These are phyloP conservation scores for Varroa destructor DNA, from an alignment of 1,140 invertebrate species.

Conservation along the genomic window DNA sequence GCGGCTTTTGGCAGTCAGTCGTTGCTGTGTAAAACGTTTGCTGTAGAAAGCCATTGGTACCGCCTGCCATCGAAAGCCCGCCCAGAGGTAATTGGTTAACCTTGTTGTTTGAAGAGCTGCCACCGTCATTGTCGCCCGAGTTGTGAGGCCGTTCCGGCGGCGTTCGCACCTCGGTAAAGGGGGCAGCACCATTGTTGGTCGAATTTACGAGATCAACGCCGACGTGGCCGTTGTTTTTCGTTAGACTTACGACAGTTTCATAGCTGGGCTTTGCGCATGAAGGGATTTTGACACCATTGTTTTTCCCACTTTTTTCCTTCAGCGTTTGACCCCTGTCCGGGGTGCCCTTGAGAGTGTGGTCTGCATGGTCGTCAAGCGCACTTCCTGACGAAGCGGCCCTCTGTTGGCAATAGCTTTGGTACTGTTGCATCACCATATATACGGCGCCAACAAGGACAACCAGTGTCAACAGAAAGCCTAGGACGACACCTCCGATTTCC, in stretches of 20 bases:
- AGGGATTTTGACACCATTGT: background rate
- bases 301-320: background rate
- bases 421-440: slow-evolving; percentile 27
- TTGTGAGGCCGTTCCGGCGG: too few species aligned
- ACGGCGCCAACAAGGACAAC: slow-evolving; percentile 23
- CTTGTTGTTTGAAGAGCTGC: too few species aligned
- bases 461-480: slow-evolving; percentile 21
- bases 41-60: too few species aligned
- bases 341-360: background rate
- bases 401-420: slow-evolving; percentile 9
- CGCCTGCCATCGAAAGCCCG: too few species aligned
- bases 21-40: too few species aligned
- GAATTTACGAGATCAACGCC: slow-evolving; percentile 24
- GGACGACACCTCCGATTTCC: slow-evolving; percentile 12
- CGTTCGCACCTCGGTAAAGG: slow-evolving; percentile 1
- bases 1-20: too few species aligned
- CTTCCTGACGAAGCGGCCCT: slow-evolving; percentile 15
- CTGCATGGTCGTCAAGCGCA: too few species aligned
- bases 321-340: background rate
- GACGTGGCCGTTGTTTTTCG: slow-evolving; percentile 16
- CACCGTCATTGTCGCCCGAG: too few species aligned
- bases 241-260: slow-evolving; percentile 1
- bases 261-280: slow-evolving; percentile 12
- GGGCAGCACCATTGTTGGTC: background rate
- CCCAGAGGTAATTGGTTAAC: too few species aligned